Conservation (phyloP, 2,113 vertebrate species). For the Crotalus tigris region DNA sequence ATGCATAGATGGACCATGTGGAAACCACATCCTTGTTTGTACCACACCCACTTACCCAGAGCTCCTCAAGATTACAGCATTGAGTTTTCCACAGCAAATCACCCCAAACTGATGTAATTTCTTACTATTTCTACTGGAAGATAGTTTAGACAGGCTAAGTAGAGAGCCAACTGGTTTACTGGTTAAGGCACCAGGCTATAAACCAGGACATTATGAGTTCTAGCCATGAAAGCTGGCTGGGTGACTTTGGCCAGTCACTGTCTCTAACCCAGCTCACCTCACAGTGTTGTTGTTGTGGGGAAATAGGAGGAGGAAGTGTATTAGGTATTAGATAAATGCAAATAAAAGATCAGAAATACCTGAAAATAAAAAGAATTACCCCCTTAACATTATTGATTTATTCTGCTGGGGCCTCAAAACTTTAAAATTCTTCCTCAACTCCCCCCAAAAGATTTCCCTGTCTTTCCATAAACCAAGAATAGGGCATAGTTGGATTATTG, state of each 20-base stretch:
- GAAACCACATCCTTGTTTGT: neutral
- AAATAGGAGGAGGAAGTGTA: neutral
- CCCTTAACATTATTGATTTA: neutral
- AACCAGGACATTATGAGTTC: neutral
- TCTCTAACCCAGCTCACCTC: neutral
- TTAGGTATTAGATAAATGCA: neutral
- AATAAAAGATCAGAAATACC: neutral
- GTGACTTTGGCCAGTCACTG: neutral
- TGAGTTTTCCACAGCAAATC: neutral
- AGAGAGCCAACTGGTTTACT: neutral
- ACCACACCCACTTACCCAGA: neutral
- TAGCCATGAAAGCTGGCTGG: neutral
- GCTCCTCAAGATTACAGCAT: neutral
- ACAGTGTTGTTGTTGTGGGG: neutral
- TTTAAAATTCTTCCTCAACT: neutral
- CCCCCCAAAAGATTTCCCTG: neutral
- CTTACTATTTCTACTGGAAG: neutral
- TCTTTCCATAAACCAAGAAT: neutral
- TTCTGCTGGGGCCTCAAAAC: neutral
- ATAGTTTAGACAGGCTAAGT: neutral
- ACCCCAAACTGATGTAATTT: neutral
- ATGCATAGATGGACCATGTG: neutral
- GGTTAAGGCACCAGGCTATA: neutral
- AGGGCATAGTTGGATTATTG: neutral
- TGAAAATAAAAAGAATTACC: neutral